Percentiles rank a stretch among this genome's conserved stretches.
Evolutionary conservation across 2,797 vertebrate genomes (phyloP).

Genomic region (Oreortyx pictus): DNA sequence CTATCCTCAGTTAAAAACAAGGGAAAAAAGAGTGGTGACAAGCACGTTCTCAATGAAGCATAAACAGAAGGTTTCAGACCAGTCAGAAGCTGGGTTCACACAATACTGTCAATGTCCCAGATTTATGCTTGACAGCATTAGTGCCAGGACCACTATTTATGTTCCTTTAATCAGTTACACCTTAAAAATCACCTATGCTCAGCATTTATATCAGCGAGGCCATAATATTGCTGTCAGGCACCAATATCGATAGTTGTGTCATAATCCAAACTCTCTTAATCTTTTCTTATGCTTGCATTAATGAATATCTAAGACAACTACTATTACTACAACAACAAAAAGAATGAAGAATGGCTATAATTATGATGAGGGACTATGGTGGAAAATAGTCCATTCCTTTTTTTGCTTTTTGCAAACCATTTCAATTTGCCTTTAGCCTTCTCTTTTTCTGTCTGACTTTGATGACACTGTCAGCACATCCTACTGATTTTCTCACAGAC

Average conservation of each 20-base stretch:
- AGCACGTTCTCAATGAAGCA: background rate
- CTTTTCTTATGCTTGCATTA: constrained; percentile 46
- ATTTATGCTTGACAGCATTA: constrained; percentile 71
- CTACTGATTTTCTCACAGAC: constrained; percentile 50
- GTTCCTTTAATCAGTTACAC: constrained; percentile 21
- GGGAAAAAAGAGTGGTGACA: background rate
- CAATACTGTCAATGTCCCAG: constrained; percentile 47
- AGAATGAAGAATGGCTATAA: background rate
- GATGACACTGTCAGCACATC: constrained; percentile 35
- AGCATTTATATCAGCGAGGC: constrained; percentile 32
- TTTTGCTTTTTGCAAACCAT: background rate
- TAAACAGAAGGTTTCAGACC: constrained; percentile 45
- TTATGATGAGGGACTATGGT: background rate
- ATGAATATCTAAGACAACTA: constrained; percentile 43
- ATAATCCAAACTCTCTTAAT: constrained; percentile 20
- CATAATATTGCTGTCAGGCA: constrained; percentile 50
- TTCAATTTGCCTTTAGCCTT: constrained; percentile 41
- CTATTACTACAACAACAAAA: background rate
- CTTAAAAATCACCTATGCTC: constrained; percentile 45
- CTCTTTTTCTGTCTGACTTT: constrained; percentile 21
- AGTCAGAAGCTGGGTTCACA: constrained; percentile 48
- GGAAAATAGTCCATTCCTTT: background rate
- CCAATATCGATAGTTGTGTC: constrained; percentile 49
- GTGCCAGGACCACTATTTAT: constrained; percentile 64
- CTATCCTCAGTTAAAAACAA: constrained; percentile 17